Conservation (phyloP, 2,888 invertebrate genomes). For the Drosophila mimetica region DNA sequence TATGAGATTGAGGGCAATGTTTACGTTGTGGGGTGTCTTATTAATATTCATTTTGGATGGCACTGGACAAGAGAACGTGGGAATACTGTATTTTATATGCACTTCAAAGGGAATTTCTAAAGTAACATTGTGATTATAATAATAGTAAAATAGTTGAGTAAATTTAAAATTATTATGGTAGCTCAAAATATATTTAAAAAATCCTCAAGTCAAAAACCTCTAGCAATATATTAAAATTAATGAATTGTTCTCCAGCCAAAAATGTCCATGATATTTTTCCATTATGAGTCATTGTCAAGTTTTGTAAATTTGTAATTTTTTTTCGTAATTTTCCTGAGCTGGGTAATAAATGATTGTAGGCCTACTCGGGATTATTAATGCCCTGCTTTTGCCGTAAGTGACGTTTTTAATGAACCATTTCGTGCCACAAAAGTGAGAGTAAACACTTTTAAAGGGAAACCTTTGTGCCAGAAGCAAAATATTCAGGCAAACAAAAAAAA, state of each 20-base stretch:
- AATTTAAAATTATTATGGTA: background rate
- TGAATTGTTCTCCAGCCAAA: background rate
- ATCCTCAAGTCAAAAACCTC: too few relatives aligned
- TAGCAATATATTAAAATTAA: conserved; percentile 1
- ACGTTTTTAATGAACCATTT: conserved; percentile 62
- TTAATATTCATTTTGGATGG: conserved; percentile 38
- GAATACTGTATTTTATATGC: conserved; percentile 3
- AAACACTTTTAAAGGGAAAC: conserved; percentile 22
- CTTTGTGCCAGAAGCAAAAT: conserved; percentile 2
- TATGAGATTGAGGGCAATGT: conserved; percentile 19
- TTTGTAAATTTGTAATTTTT: conserved; percentile 29
- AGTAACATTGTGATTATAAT: background rate
- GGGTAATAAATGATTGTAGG: conserved; percentile 50
- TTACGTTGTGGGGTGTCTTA: conserved; percentile 21
- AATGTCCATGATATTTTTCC: conserved; percentile 16
- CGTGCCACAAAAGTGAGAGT: conserved; percentile 52
- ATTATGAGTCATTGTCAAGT: conserved; percentile 19
- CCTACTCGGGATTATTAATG: conserved; percentile 63
- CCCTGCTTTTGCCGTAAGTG: conserved; percentile 50
- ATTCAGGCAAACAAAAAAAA: conserved; percentile 2
- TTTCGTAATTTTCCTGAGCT: conserved; percentile 19
- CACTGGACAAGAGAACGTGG: conserved; percentile 4
- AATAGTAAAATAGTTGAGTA: background rate
- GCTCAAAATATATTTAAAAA: background rate
- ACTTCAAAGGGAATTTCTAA: conserved; percentile 12